Evolutionary conservation across 2,113 vertebrate species (phyloP), one percentile per base, ranked within the genome.

Genomic region (Danionella cerebrum): DNA sequence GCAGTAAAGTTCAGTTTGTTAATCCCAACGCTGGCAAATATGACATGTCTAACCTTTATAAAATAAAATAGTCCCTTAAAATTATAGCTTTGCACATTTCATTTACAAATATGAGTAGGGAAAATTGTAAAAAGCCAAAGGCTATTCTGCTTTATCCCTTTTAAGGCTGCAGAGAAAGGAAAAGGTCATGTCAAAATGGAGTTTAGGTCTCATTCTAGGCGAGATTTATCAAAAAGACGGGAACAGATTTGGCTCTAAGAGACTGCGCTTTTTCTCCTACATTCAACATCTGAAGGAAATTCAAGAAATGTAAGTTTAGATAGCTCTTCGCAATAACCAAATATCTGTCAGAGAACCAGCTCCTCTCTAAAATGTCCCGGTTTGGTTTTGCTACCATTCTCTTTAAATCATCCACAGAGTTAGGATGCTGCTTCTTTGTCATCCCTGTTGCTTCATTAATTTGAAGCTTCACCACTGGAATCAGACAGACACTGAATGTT

Each of bases 101-200:
- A 45, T 44, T 45, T 36, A 48, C 19, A 24, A 48, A 64, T 36
- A 64, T 3, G 13, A 64, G 42, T 13, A 5, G 18, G 44, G 44
- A 12, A 16, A 11, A 29, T 13, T 33, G 16, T 4, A 70, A 9
- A 31, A 27, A 25, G 10, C 35, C 31, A 48, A 54, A 64, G 13
- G 36, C 19, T 48, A 13, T 29, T 10, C 41, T 2, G 2, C 6
- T 58, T 38, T 38, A 10, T 65, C 64, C 65, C 39, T 67, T 67
- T 22, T 50, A 47, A 66, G 57, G 74, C 59, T 27, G 71, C 65
- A 14, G 16, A 45, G 45, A 47, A 79, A 76, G 62, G 75, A 72
- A 80, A 86, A 86, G 81, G 81, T 83, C 76, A 76, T 52, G 52
- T 69, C 75, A 71, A 76, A 82, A 80, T 79, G 67, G 72, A 80